Evolutionary conservation across 2,888 invertebrate genomes (phyloP), one percentile per base, ranked within the genome.

Genomic region (Petrolisthes cinctipes): DNA sequence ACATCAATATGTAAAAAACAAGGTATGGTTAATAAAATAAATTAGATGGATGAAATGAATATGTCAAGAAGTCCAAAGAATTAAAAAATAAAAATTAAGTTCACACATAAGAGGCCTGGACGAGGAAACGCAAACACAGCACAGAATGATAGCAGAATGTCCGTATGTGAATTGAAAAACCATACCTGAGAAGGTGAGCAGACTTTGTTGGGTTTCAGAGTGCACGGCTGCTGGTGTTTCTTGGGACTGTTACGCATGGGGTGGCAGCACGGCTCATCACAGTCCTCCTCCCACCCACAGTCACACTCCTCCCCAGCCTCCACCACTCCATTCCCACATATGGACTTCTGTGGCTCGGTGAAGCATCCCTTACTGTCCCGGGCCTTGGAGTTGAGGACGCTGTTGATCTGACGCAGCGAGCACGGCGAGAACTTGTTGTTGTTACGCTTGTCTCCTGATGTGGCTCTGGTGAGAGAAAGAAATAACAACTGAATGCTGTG

Each of bases 281-380:
- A 99, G 92, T 99, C 98, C 92, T 98, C 97, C 92, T 97, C 97
- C 97, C 97, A 98, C 86, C 99, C 99, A 93, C 99, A 99, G 93
- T 99, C 99, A 93, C 99, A 99, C 93, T 99, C 96, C 93, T 99
- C 99, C 23, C 97, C 98, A 80, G 96, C 96, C 93, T 99, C 99
- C 79, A 98, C 98, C 57, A 99, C 98, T 75, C 98, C 98, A 93
- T 99, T 99, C 85, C 99, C 99, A 93, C 99, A 99, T 92, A 99
- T 97, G 0, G 99, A 97, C 86, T 96, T 85, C 76, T 90, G 90
- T 0, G 90, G 90, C 81, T 87, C 84, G 0, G 97, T 97, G 92
- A 98, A 98, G 93, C 98, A 98, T 88, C 98, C 98, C 93, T 97
- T 97, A 68, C 95, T 94, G 89, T 97, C 97, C 83, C 97, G 95